Conservation (phyloP, 2,113 vertebrate species). For the Tricholaema leucomelas region DNA sequence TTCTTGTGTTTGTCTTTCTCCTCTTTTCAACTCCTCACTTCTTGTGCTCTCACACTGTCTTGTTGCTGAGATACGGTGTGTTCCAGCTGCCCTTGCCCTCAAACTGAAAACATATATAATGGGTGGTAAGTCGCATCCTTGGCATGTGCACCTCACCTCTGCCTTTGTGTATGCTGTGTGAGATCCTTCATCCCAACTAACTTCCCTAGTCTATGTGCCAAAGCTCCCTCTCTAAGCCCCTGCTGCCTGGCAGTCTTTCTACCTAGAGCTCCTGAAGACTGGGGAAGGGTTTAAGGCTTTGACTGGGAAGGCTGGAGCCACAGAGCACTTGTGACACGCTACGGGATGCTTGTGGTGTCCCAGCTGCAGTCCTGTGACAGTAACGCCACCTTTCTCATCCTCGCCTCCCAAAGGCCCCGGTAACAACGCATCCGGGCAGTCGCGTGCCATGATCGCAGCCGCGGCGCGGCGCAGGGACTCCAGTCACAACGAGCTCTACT, state of each 20-base stretch:
- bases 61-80: constrained; percentile 54
- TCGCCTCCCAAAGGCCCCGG: constrained; percentile 70
- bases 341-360: not conserved
- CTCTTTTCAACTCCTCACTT: constrained; percentile 12
- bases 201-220: not conserved
- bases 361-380: not conserved
- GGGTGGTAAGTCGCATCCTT: constrained; percentile 77
- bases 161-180: not conserved
- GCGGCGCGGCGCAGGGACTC: constrained; percentile 86
- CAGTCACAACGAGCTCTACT: constrained; percentile 93
- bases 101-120: constrained; percentile 77
- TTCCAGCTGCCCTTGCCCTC: constrained; percentile 78
- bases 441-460: constrained; percentile 87
- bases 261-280: not conserved
- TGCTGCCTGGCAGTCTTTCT: not conserved
- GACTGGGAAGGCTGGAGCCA: not conserved
- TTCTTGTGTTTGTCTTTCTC: constrained; percentile 62
- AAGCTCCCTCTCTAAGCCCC: not conserved
- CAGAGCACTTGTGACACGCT: not conserved
- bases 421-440: constrained; percentile 83
- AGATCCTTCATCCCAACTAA: constrained; percentile 18
- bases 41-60: constrained; percentile 42
- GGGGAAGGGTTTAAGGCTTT: not conserved
- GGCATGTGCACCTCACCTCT: constrained; percentile 17
- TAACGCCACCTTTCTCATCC: not conserved